A percentile compares a stretch with the other conserved stretches of the same genome.
Evolutionary conservation across 2,113 vertebrate genomes (phyloP).

Genomic region (Pterocles gutturalis): DNA sequence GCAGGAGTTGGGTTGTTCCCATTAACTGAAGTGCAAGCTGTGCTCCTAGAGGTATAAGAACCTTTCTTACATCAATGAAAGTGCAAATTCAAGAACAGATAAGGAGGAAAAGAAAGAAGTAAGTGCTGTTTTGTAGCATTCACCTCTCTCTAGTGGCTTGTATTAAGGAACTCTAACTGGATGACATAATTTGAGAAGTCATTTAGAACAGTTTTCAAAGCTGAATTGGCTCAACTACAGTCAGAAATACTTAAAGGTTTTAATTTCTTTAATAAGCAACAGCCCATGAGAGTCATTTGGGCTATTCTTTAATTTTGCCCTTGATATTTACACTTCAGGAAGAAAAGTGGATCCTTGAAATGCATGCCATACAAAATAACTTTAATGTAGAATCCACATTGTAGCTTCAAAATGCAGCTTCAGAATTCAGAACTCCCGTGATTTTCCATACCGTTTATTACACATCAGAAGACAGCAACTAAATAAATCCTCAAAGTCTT

Average conservation of each 20-base stretch:
- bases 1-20: background rate
- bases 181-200: background rate
- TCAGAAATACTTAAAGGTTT: slow-evolving; percentile 10
- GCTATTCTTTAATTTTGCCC: slow-evolving; percentile 2
- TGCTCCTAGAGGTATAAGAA: background rate
- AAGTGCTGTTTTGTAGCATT: background rate
- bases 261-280: slow-evolving; percentile 23
- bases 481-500: background rate
- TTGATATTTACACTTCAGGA: background rate
- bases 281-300: background rate
- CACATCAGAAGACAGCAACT: background rate
- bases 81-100: background rate
- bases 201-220: background rate
- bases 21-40: background rate
- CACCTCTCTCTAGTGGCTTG: background rate
- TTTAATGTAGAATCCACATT: background rate
- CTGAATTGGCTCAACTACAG: slow-evolving; percentile 21
- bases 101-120: background rate
- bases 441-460: background rate
- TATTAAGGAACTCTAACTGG: background rate
- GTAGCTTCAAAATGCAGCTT: background rate
- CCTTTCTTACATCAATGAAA: background rate
- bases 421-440: background rate
- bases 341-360: background rate
- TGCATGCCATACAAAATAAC: background rate